Evolutionary conservation across 1,140 invertebrate species (phyloP).

Genomic region (Grapholita molesta): DNA sequence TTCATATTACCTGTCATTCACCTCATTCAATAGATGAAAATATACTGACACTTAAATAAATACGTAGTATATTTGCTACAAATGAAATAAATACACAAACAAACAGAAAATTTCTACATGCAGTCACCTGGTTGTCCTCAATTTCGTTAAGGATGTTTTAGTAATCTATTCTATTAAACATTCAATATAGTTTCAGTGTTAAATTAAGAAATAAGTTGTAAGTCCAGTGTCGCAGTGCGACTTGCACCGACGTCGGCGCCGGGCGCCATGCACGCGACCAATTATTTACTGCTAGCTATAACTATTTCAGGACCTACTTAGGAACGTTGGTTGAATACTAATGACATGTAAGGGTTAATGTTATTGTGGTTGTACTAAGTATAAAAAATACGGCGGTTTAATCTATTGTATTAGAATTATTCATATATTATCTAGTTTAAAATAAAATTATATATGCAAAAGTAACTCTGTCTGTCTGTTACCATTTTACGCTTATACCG

Average conservation of each 20-base stretch:
- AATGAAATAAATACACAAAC: too few species aligned
- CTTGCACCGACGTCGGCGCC: constrained; percentile 18
- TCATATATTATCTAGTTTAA: too few species aligned
- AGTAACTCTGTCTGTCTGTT: too few species aligned
- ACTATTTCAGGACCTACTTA: background rate
- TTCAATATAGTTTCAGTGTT: background rate
- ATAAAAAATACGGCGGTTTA: background rate
- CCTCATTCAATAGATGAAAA: too few species aligned
- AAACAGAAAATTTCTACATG: too few species aligned
- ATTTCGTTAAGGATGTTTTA: background rate
- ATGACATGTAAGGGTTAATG: background rate
- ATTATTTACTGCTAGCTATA: background rate
- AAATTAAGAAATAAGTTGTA: background rate
- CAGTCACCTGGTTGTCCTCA: too few species aligned
- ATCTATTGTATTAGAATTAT: background rate
- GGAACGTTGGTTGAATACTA: background rate
- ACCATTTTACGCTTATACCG: too few species aligned
- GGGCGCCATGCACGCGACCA: constrained; percentile 45
- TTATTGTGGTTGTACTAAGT: background rate
- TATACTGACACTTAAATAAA: too few species aligned
- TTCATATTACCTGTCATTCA: too few species aligned
- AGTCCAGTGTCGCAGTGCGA: constrained; percentile 1
- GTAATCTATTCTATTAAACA: background rate
- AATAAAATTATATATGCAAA: too few species aligned
- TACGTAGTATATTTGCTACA: too few species aligned